A percentile compares a stretch with the other conserved stretches of the same genome.
These are phyloP conservation scores for Trichacis sp. DNA, from an alignment of 2,888 invertebrate species.

Conservation along the genomic window DNA sequence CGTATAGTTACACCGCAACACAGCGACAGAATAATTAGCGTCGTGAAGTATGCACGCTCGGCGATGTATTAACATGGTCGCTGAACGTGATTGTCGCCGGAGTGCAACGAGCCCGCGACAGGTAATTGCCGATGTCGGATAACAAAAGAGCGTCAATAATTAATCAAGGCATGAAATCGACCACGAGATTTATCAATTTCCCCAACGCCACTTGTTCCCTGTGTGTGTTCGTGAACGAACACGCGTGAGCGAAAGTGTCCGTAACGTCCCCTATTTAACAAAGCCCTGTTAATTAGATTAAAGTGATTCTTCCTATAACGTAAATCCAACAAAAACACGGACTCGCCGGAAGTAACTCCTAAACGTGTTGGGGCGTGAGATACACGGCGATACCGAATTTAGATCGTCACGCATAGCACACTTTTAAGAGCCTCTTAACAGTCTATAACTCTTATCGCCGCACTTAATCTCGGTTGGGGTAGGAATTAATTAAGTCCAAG, in stretches of 20 bases:
- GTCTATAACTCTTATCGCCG: slow-evolving; percentile 6
- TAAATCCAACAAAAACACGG: slow-evolving; percentile 24
- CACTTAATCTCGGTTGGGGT: background rate
- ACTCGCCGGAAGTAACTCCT: slow-evolving; percentile 27
- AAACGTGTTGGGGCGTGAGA: slow-evolving; percentile 26
- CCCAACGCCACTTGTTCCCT: too few relatives aligned
- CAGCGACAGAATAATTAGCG: slow-evolving; percentile 37
- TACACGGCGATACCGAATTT: slow-evolving; percentile 2
- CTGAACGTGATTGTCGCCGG: slow-evolving; percentile 28
- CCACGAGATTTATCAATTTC: too few relatives aligned
- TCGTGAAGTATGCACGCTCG: slow-evolving; percentile 22
- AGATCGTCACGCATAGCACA: slow-evolving; percentile 36
- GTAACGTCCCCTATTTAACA: too few relatives aligned
- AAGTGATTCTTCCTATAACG: slow-evolving; percentile 36
- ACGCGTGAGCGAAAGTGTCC: slow-evolving; percentile 66
- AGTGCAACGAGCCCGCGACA: slow-evolving; percentile 6
- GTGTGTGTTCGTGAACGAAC: background rate
- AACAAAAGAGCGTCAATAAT: slow-evolving; percentile 65
- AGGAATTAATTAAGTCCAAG: background rate
- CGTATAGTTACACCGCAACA: slow-evolving; percentile 25
- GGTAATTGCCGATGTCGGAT: slow-evolving; percentile 54
- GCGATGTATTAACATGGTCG: slow-evolving; percentile 19
- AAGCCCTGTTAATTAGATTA: slow-evolving; percentile 62
- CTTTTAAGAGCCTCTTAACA: slow-evolving; percentile 16
- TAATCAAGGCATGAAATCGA: slow-evolving; percentile 61